These are phyloP conservation scores for Saguinus midas DNA, from an alignment of 2,113 vertebrate species.

Conservation along the genomic window DNA sequence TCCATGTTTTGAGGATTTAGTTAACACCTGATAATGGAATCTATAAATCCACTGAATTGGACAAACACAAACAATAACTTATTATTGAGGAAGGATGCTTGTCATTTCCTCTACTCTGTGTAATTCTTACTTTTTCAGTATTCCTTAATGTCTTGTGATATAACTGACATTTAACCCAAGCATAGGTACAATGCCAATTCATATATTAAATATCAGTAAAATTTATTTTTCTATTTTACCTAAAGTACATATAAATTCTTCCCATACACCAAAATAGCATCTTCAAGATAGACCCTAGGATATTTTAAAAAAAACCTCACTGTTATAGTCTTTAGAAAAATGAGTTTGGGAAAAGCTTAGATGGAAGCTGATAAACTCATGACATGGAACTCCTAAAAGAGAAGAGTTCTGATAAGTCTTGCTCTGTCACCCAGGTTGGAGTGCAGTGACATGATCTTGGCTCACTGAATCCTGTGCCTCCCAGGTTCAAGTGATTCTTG, in stretches of 20 bases:
- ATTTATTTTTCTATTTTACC: background rate
- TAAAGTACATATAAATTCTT: background rate
- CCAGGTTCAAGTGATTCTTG: no score
- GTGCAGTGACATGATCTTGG: no score
- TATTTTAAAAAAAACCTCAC: background rate
- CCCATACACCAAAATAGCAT: background rate
- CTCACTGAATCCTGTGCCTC: no score
- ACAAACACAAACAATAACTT: background rate
- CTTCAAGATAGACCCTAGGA: background rate
- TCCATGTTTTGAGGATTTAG: background rate
- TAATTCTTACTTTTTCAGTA: slow-evolving; percentile 3
- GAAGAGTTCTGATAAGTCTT: background rate
- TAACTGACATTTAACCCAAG: background rate
- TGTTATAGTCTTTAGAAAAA: background rate
- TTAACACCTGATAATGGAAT: background rate
- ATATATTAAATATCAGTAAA: background rate
- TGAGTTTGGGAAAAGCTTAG: background rate
- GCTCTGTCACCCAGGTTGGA: no score
- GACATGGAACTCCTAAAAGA: background rate
- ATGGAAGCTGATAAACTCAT: background rate
- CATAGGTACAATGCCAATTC: background rate
- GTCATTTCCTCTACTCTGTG: background rate
- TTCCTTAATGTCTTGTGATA: background rate
- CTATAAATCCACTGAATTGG: background rate
- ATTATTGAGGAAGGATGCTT: background rate